Percentiles rank a stretch among this genome's conserved stretches.
phyloP scores from a whole-genome alignment of 1,140 invertebrate species.

The Drosophila santomea region DNA sequence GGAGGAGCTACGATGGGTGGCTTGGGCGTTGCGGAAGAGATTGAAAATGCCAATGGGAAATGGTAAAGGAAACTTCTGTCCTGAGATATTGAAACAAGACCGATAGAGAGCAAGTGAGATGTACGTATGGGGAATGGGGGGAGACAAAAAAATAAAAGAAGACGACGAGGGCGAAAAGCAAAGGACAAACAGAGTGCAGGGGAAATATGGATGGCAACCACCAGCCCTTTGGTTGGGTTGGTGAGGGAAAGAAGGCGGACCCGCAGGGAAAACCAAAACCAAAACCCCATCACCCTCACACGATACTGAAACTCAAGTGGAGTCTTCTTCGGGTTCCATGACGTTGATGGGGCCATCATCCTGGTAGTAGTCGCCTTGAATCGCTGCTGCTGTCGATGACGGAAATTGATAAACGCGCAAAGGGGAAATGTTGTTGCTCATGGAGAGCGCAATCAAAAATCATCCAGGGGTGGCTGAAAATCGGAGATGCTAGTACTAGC shows the following conservation, averaged over 20 bases:
- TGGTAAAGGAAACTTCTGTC: conserved; percentile 41
- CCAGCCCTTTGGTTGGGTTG: background rate
- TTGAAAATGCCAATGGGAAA: conserved; percentile 37
- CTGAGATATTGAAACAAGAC: conserved; percentile 53
- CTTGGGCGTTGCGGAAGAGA: background rate
- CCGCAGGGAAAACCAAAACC: background rate
- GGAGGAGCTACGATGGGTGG: background rate
- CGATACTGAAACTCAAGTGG: conserved; percentile 20
- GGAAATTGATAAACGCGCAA: conserved; percentile 82
- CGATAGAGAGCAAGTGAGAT: background rate
- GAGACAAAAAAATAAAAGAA: too few species aligned
- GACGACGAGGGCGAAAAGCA: background rate
- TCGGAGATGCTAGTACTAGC: background rate
- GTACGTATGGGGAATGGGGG: background rate
- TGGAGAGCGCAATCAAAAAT: conserved; percentile 66
- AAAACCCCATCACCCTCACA: background rate
- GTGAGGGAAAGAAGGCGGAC: background rate
- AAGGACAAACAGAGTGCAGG: conserved; percentile 19
- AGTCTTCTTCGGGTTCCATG: conserved; percentile 25
- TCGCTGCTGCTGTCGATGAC: conserved; percentile 63
- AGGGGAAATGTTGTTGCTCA: conserved; percentile 62
- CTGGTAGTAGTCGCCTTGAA: conserved; percentile 23
- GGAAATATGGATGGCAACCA: conserved; percentile 15
- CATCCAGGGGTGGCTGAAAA: conserved; percentile 5
- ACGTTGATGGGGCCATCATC: conserved; percentile 40